These are phyloP conservation scores for Cololabis saira DNA, from an alignment of 2,113 vertebrate species.

Conservation along the genomic window DNA sequence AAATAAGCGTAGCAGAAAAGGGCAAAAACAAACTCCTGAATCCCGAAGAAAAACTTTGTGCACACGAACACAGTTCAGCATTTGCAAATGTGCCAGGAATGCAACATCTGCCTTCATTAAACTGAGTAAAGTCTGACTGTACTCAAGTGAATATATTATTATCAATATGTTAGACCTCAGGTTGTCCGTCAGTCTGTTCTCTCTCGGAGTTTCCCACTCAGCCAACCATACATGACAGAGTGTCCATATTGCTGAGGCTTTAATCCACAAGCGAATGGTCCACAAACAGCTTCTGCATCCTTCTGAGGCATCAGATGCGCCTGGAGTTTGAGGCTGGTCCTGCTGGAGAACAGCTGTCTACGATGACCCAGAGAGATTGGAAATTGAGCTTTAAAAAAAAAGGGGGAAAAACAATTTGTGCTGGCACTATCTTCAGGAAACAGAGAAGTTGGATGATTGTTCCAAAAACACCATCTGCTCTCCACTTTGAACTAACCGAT, in stretches of 20 bases:
- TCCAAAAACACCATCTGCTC: conserved; percentile 82
- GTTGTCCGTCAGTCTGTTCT: conserved; percentile 46
- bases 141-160: conserved; percentile 27
- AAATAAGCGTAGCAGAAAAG: conserved; percentile 14
- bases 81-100: conserved; percentile 20
- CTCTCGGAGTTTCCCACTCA: conserved; percentile 42
- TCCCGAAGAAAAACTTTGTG: conserved; percentile 10
- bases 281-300: conserved; percentile 40
- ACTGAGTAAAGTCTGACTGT: conserved; percentile 22
- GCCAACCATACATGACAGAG: conserved; percentile 41
- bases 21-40: conserved; percentile 1
- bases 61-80: conserved; percentile 8
- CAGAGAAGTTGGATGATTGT: conserved; percentile 76
- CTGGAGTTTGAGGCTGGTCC: conserved; percentile 56
- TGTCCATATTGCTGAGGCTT: conserved; percentile 47
- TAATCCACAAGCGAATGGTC: conserved; percentile 31
- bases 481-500: conserved; percentile 82
- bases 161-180: conserved; percentile 59
- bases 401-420: conserved; percentile 55
- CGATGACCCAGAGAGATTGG: conserved; percentile 67
- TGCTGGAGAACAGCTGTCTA: conserved; percentile 77
- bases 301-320: conserved; percentile 44
- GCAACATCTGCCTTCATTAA: conserved; percentile 60
- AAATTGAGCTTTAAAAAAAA: conserved; percentile 81
- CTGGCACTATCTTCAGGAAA: conserved; percentile 65